Percentiles rank a stretch among this genome's conserved stretches.
phyloP scores from a whole-genome alignment of 1,140 invertebrate genomes.

The Aphidius gifuensis region DNA sequence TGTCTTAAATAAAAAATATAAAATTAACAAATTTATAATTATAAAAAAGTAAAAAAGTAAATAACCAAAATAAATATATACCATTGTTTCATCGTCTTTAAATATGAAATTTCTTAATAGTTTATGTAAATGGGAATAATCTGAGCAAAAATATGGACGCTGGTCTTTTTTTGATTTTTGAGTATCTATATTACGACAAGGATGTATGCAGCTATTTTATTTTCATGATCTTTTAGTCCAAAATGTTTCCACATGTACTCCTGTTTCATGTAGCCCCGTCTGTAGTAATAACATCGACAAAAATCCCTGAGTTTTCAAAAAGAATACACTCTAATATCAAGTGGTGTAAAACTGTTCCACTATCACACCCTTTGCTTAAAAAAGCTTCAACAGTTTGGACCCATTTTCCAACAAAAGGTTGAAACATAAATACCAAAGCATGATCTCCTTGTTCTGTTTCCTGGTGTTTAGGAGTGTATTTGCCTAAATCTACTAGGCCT shows the following conservation, averaged over 20 bases:
- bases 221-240: constrained; percentile 17
- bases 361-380: constrained; percentile 20
- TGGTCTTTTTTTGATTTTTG: not conserved
- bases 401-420: constrained; percentile 35
- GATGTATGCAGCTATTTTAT: constrained; percentile 17
- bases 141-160: constrained; percentile 24
- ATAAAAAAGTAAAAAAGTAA: not conserved
- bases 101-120: constrained; percentile 13
- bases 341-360: constrained; percentile 10
- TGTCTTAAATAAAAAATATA: constrained; percentile 17
- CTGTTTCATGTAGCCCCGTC: constrained; percentile 31
- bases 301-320: constrained; percentile 22
- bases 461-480: constrained; percentile 32
- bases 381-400: constrained; percentile 31
- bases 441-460: constrained; percentile 32
- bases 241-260: constrained; percentile 25
- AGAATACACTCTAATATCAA: constrained; percentile 27
- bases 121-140: constrained; percentile 27
- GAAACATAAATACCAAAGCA: constrained; percentile 39
- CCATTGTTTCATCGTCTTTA: not conserved
- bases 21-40: not conserved
- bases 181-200: not conserved
- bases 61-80: not conserved
- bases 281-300: constrained; percentile 24
- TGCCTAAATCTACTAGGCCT: constrained; percentile 33